A percentile compares a stretch with the other conserved stretches of the same genome.
Evolutionary conservation across 2,797 vertebrate species (phyloP).

Genomic region (Lithobates sylvaticus): DNA sequence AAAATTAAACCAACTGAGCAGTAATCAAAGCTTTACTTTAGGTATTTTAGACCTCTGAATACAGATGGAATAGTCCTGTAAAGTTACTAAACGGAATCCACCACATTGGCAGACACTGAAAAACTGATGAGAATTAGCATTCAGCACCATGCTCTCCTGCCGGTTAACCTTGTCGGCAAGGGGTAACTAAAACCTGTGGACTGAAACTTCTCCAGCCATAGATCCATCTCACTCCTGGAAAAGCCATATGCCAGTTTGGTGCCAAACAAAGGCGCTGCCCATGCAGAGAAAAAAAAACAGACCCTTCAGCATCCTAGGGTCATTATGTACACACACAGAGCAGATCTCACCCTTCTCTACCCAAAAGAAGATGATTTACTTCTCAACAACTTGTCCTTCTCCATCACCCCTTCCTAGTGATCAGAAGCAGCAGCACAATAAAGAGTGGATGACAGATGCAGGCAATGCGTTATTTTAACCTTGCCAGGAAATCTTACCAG

Average conservation of each 20-base stretch:
- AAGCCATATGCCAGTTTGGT: neutral
- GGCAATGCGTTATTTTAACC: conserved; percentile 47
- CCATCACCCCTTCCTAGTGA: no score
- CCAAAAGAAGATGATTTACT: no score
- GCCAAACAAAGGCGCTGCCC: conserved; percentile 6
- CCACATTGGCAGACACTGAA: neutral
- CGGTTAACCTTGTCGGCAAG: conserved; percentile 20
- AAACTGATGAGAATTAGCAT: conserved; percentile 3
- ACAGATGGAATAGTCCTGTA: neutral
- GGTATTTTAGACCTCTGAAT: no score
- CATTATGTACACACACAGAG: neutral
- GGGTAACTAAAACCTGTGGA: neutral
- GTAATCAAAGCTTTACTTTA: no score
- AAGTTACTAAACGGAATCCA: conserved; percentile 11
- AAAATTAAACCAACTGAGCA: no score
- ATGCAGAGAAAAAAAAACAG: neutral
- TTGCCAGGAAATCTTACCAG: conserved; percentile 44
- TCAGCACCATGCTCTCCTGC: conserved; percentile 30
- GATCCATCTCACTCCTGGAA: neutral
- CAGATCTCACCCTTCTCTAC: no score
- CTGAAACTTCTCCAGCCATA: conserved; percentile 1
- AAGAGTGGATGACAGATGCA: neutral
- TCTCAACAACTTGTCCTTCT: no score
- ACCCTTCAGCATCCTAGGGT: conserved; percentile 1
- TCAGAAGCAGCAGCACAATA: no score